Evolutionary conservation across 2,888 invertebrate genomes (phyloP), one percentile per base, ranked within the genome.

Genomic region (Oxytorus armatus): DNA sequence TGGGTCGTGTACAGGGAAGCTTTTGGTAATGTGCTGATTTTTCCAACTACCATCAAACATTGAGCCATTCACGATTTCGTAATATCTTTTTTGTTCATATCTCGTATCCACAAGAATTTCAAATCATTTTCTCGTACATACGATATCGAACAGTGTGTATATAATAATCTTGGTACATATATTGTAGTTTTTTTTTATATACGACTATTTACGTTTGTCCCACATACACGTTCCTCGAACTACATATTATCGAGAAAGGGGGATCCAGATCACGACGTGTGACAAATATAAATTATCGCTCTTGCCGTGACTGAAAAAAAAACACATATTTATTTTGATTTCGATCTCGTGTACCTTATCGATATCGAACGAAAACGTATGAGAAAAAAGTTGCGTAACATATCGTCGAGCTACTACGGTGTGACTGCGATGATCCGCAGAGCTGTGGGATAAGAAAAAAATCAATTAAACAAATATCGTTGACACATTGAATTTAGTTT

Each of bases 1-100:
- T n/a, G n/a, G n/a, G n/a, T n/a, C n/a, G n/a, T n/a, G n/a, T n/a
- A n/a, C n/a, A n/a, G n/a, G n/a, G n/a, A n/a, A n/a, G n/a, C n/a
- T n/a, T n/a, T n/a, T n/a, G n/a, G n/a, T n/a, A n/a, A n/a, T n/a
- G n/a, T n/a, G n/a, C n/a, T n/a, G n/a, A n/a, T n/a, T n/a, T n/a
- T n/a, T n/a, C n/a, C n/a, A n/a, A n/a, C n/a, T n/a, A n/a, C n/a
- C n/a, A n/a, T n/a, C n/a, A n/a, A n/a, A n/a, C n/a, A n/a, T n/a
- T n/a, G n/a, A n/a, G n/a, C n/a, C n/a, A n/a, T n/a, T n/a, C n/a
- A n/a, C n/a, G n/a, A n/a, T n/a, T n/a, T 53, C 29, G 47, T 53
- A 47, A 63, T 29, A 33, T 39, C 39, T 33, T 18, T 36, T 65
- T 8, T 53, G 18, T 53, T 47, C 61, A 21, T 69, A 69, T 69